Conservation (phyloP, 2,113 vertebrate genomes). For the Notothenia coriiceps region DNA sequence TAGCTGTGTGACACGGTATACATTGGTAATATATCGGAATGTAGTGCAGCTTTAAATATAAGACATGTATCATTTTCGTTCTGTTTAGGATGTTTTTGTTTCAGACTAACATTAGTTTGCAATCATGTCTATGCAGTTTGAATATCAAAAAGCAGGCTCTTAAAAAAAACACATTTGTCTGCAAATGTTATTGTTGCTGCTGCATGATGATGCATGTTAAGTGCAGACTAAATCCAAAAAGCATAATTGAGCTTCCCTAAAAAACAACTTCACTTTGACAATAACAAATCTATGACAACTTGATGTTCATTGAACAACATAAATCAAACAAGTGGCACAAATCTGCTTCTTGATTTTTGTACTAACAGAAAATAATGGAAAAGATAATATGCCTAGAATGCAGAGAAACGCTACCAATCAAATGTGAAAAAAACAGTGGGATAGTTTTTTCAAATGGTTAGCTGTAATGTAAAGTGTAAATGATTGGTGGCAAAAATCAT, state of each 20-base stretch:
- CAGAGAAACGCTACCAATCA: background rate
- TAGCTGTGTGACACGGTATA: too few species aligned
- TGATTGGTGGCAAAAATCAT: background rate
- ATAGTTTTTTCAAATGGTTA: background rate
- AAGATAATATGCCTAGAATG: background rate
- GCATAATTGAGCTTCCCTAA: background rate
- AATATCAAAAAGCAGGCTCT: constrained; percentile 14
- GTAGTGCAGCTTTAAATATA: background rate
- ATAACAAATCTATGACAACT: too few species aligned
- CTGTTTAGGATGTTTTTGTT: background rate
- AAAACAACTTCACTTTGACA: constrained; percentile 3
- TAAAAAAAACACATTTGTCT: background rate
- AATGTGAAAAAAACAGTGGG: background rate
- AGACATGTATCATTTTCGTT: background rate
- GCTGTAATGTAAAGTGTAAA: background rate
- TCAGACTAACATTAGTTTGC: background rate
- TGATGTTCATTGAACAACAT: too few species aligned
- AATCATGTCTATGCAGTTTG: background rate
- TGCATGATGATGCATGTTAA: background rate
- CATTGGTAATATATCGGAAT: background rate
- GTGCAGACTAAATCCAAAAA: constrained; percentile 2
- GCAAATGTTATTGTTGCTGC: background rate
- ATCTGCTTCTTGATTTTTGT: constrained; percentile 12
- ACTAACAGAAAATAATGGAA: background rate
- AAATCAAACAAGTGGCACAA: background rate